Evolutionary conservation across 2,888 invertebrate species (phyloP).

Genomic region (Aphidoletes aphidimyza): DNA sequence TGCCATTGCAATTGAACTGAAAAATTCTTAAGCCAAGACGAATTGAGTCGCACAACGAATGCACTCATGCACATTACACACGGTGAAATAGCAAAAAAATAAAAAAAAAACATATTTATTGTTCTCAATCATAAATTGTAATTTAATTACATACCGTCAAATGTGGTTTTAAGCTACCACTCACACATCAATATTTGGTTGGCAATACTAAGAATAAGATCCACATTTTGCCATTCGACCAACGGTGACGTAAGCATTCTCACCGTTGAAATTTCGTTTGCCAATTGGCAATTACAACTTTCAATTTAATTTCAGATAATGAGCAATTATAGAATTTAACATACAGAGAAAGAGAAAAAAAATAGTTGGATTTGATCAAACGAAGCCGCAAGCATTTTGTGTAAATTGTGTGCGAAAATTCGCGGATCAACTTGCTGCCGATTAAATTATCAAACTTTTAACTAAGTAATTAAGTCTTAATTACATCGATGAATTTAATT

Average conservation of each 20-base stretch:
- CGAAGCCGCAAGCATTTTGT: not conserved
- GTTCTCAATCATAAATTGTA: conserved; percentile 32
- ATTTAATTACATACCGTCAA: conserved; percentile 33
- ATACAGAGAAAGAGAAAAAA: no score
- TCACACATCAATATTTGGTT: no score
- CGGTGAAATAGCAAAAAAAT: no score
- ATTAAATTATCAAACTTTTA: conserved; percentile 49
- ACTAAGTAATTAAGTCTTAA: conserved; percentile 32
- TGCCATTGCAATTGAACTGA: conserved; percentile 33
- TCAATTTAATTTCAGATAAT: conserved; percentile 20
- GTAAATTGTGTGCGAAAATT: conserved; percentile 49
- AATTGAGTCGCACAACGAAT: not conserved
- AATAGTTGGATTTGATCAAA: conserved; percentile 16
- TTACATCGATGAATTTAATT: conserved; percentile 14
- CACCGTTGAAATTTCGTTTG: not conserved
- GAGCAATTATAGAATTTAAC: conserved; percentile 2
- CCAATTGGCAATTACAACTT: not conserved
- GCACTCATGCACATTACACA: no score
- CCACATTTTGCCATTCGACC: conserved; percentile 1
- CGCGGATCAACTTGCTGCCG: not conserved
- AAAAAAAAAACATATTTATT: no score
- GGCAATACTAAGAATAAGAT: not conserved
- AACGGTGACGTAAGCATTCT: not conserved
- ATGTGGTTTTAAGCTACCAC: not conserved
- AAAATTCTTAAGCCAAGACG: not conserved